These are phyloP conservation scores for Onychostruthus taczanowskii DNA, from an alignment of 2,113 vertebrate genomes.

Conservation along the genomic window DNA sequence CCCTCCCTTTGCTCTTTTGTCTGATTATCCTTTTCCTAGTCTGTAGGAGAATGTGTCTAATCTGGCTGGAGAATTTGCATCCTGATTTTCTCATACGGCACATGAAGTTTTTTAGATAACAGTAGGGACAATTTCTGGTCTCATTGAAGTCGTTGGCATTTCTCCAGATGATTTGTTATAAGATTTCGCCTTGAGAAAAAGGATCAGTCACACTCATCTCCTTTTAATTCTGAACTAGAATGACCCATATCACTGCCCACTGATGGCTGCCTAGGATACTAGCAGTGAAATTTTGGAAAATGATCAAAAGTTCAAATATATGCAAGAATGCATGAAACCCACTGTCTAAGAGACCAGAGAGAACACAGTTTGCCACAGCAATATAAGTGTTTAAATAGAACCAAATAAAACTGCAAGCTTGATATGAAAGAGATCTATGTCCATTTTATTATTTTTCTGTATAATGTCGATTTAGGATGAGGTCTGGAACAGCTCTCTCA, in stretches of 20 bases:
- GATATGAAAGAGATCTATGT: not conserved
- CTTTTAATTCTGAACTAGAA: conserved; percentile 50
- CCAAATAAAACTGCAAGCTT: conserved; percentile 8
- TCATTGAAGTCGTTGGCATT: conserved; percentile 31
- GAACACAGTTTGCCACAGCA: not conserved
- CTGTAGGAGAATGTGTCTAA: not conserved
- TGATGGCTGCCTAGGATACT: conserved; percentile 63
- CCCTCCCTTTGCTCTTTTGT: not conserved
- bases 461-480: not conserved
- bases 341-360: conserved; percentile 25
- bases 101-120: conserved; percentile 41
- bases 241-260: conserved; percentile 39
- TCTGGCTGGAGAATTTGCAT: conserved; percentile 19
- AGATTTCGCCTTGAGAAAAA: conserved; percentile 58
- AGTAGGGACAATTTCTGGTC: conserved; percentile 25
- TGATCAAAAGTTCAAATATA: conserved; percentile 53
- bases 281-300: conserved; percentile 56
- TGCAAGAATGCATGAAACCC: conserved; percentile 58
- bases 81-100: conserved; percentile 11
- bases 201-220: conserved; percentile 56
- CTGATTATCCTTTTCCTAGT: not conserved
- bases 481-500: not conserved
- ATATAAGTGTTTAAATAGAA: not conserved
- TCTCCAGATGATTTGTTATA: conserved; percentile 47
- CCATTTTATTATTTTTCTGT: not conserved